These are phyloP conservation scores for Machaerirhynchus nigripectus DNA, from an alignment of 2,113 vertebrate genomes.

Conservation along the genomic window DNA sequence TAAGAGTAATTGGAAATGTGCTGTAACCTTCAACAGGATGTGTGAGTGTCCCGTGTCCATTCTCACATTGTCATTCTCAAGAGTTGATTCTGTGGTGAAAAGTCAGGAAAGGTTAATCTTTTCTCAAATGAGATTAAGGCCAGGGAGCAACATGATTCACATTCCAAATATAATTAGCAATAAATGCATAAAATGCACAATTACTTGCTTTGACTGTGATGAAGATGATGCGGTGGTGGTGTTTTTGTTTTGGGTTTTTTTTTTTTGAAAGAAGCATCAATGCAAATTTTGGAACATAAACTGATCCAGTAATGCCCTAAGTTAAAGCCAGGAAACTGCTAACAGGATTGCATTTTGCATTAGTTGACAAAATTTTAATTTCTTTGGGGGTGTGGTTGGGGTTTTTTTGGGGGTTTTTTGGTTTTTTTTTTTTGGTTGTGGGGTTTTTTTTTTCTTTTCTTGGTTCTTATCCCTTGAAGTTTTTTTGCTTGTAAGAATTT, in stretches of 20 bases:
- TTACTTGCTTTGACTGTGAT: neutral
- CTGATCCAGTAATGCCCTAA: neutral
- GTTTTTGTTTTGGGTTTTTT: too few species aligned
- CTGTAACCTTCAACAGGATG: neutral
- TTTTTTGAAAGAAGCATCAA: neutral
- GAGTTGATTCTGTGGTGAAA: slow-evolving; percentile 34
- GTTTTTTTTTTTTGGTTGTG: neutral
- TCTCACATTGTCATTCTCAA: neutral
- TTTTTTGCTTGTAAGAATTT: neutral
- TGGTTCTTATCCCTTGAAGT: neutral
- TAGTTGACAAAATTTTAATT: neutral
- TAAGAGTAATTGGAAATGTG: neutral
- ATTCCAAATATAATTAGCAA: neutral
- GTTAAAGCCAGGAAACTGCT: neutral
- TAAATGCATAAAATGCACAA: neutral
- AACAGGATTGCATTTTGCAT: neutral
- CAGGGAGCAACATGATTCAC: neutral
- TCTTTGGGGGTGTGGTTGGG: neutral
- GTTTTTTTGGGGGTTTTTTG: neutral
- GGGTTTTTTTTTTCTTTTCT: neutral
- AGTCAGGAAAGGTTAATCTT: slow-evolving; percentile 61
- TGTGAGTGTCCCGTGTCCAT: neutral
- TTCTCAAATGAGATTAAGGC: slow-evolving; percentile 31
- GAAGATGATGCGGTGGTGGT: neutral
- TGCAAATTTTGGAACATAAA: neutral